phyloP scores from a whole-genome alignment of 2,113 vertebrate genomes.

The Protobothrops mucrosquamatus region DNA sequence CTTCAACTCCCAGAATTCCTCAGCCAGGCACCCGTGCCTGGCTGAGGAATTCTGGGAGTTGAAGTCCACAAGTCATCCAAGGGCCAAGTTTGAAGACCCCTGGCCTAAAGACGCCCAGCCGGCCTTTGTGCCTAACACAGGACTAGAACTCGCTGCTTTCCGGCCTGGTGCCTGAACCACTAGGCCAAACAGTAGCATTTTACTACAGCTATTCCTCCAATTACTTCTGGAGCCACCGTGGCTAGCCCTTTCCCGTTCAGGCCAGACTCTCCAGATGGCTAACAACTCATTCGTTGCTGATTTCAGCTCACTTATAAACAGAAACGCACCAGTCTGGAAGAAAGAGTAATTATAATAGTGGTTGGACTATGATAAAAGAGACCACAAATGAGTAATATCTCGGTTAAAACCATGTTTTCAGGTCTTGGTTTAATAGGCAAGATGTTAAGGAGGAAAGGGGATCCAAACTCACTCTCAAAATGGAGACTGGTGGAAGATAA shows the following conservation, averaged over 20 bases:
- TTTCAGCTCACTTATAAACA: neutral
- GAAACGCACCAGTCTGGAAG: neutral
- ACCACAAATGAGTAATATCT: neutral
- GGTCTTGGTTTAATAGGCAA: neutral
- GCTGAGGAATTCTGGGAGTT: too few relatives aligned
- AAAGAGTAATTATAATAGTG: neutral
- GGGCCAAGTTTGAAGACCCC: too few relatives aligned
- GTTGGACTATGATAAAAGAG: neutral
- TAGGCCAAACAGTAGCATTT: neutral
- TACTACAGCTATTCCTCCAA: neutral
- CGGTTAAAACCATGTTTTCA: neutral
- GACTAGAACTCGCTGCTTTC: too few relatives aligned
- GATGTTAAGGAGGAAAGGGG: neutral
- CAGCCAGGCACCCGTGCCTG: too few relatives aligned
- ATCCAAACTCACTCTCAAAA: too few relatives aligned
- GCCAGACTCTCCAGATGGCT: neutral
- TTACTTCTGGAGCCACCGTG: neutral
- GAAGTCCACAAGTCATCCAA: too few relatives aligned
- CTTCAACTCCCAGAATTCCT: too few relatives aligned
- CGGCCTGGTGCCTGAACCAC: neutral
- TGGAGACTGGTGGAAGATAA: too few relatives aligned
- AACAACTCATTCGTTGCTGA: neutral
- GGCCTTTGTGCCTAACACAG: too few relatives aligned
- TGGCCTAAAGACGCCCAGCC: too few relatives aligned
- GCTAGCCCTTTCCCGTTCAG: neutral